Evolutionary conservation across 2,113 vertebrate species (phyloP).

Genomic region (Mohoua ochrocephala): DNA sequence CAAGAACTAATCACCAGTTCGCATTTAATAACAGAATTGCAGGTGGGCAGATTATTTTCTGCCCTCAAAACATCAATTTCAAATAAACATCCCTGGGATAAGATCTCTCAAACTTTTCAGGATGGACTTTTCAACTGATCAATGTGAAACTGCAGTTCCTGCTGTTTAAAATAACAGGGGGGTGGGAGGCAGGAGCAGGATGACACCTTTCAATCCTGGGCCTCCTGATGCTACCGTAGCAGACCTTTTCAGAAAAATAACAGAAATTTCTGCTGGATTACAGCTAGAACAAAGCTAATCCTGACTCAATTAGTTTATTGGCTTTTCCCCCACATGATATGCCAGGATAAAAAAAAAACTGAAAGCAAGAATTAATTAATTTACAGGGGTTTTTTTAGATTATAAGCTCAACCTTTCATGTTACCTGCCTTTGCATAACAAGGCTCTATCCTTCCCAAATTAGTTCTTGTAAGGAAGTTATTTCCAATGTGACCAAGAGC

Average conservation of each 20-base stretch:
- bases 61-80: background rate
- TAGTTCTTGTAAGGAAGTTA: background rate
- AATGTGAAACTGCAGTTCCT: background rate
- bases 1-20: background rate
- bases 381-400: background rate
- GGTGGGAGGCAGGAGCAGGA: background rate
- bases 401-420: background rate
- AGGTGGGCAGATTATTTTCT: background rate
- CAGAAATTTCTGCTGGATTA: background rate
- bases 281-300: constrained; percentile 5
- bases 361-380: background rate
- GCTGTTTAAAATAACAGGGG: accelerated
- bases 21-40: background rate
- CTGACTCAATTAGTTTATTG: background rate
- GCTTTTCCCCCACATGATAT: background rate
- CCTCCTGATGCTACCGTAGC: background rate
- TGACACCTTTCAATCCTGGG: background rate
- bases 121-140: background rate
- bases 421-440: background rate
- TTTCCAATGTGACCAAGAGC: background rate
- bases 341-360: background rate
- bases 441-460: background rate
- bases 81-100: background rate
- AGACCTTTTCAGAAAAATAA: background rate
- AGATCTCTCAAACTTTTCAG: background rate